Evolutionary conservation across 2,888 invertebrate genomes (phyloP).

Genomic region (Dyspetes luteomarginatus): DNA sequence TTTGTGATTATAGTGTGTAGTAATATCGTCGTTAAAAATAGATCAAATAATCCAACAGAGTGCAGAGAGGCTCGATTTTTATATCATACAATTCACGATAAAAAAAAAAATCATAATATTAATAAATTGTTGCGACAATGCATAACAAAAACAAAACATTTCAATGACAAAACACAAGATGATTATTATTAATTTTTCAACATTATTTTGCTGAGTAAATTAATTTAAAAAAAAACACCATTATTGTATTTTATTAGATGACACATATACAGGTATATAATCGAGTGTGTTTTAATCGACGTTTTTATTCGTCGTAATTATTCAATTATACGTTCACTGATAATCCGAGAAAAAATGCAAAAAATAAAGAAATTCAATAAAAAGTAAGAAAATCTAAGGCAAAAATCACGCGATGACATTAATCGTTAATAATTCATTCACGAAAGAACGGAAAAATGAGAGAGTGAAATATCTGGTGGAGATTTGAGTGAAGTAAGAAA

Average conservation of each 20-base stretch:
- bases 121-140: too few relatives aligned
- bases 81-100: too few relatives aligned
- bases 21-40: not conserved
- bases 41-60: not conserved
- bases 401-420: not conserved
- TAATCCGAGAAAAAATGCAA: constrained; percentile 26
- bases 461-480: constrained; percentile 6
- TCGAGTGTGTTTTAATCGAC: constrained; percentile 66
- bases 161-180: not conserved
- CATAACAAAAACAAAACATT: not conserved
- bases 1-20: not conserved
- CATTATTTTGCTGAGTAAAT: too few relatives aligned
- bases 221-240: constrained; percentile 45
- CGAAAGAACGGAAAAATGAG: constrained; percentile 26
- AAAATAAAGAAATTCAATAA: not conserved
- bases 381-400: not conserved
- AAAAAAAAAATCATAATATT: too few relatives aligned
- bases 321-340: constrained; percentile 44
- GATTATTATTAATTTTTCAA: too few relatives aligned
- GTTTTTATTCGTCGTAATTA: constrained; percentile 48
- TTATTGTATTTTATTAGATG: constrained; percentile 62
- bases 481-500: not conserved
- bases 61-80: too few relatives aligned
- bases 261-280: constrained; percentile 65
- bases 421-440: constrained; percentile 34